phyloP scores from a whole-genome alignment of 2,797 vertebrate genomes.

The Chaetodon trifasciatus region DNA sequence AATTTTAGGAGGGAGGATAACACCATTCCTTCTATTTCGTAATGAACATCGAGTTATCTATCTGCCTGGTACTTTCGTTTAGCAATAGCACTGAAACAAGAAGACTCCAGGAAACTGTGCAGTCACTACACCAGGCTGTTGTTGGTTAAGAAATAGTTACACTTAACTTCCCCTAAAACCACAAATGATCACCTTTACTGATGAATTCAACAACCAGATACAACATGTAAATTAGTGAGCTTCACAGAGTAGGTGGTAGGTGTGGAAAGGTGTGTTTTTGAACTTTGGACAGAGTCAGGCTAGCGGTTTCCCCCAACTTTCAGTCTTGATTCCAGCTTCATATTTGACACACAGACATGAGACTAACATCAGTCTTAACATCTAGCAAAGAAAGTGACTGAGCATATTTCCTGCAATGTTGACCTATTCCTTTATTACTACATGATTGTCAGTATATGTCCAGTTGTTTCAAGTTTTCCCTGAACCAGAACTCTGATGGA shows the following conservation, averaged over 20 bases:
- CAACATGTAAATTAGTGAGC: background rate
- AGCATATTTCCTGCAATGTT: background rate
- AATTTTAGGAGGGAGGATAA: background rate
- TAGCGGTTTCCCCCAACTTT: background rate
- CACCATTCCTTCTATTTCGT: background rate
- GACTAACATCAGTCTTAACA: background rate
- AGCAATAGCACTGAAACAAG: background rate
- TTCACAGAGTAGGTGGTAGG: too few species aligned
- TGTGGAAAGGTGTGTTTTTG: too few species aligned
- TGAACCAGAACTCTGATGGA: background rate
- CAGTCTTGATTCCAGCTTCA: background rate
- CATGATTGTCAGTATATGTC: background rate
- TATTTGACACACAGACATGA: background rate
- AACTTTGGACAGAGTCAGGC: background rate
- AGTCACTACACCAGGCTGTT: background rate
- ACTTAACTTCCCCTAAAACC: too few species aligned
- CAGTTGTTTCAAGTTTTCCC: background rate
- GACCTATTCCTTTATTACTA: background rate
- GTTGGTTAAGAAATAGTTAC: background rate
- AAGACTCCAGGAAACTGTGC: background rate
- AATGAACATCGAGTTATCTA: background rate
- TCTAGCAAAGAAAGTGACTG: background rate
- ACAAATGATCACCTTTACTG: background rate
- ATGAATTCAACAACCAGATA: background rate
- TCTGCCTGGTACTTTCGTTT: background rate